Evolutionary conservation across 2,113 vertebrate genomes (phyloP).

Genomic region (Oreochromis tanganicae): DNA sequence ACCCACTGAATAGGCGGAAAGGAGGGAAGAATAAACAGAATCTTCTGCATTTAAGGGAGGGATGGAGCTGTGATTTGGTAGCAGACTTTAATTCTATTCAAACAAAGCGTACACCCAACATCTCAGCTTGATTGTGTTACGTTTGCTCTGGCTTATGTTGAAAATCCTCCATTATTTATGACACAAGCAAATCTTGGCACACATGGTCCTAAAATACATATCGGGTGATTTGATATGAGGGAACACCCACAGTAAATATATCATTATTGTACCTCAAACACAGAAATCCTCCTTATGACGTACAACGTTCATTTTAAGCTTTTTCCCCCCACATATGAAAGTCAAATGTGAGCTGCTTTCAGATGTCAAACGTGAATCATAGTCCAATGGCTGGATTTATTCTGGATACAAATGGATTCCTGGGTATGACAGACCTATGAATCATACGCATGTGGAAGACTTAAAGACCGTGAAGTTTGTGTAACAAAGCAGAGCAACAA

Average conservation of each 20-base stretch:
- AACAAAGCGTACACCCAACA: not conserved
- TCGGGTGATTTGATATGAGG: not conserved
- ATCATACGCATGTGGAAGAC: not conserved
- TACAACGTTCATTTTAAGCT: not conserved
- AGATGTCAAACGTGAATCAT: not conserved
- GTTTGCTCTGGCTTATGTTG: not conserved
- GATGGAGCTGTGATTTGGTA: not conserved
- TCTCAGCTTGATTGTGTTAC: not conserved
- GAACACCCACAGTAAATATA: not conserved
- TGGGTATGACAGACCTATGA: not conserved
- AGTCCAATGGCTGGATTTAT: conserved; percentile 2
- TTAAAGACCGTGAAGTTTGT: not conserved
- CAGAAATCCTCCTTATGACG: not conserved
- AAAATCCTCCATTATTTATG: not conserved
- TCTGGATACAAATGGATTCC: not conserved
- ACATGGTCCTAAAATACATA: not conserved
- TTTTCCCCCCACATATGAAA: not conserved
- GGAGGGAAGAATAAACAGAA: not conserved
- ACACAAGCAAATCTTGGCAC: not conserved
- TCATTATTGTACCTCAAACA: not conserved
- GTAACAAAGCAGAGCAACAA: not conserved
- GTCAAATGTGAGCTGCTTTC: not conserved
- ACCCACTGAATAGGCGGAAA: not conserved
- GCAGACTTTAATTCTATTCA: not conserved
- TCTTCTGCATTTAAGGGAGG: not conserved